These are phyloP conservation scores for Mustela nigripes DNA, from an alignment of 2,113 vertebrate species.

Conservation along the genomic window DNA sequence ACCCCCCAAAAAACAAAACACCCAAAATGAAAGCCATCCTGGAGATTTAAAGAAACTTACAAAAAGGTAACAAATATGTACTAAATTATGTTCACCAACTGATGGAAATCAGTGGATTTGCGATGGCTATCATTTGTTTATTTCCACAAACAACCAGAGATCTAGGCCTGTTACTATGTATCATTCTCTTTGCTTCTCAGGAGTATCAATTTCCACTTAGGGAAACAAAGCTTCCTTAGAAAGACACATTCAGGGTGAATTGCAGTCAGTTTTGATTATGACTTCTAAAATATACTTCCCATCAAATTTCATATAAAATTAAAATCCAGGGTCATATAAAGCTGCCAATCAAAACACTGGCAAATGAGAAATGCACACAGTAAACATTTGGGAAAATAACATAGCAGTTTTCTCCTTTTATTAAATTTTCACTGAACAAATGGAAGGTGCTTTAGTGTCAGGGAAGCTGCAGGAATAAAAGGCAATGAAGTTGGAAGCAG, in stretches of 20 bases:
- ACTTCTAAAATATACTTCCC: slow-evolving; percentile 72
- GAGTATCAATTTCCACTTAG: slow-evolving; percentile 7
- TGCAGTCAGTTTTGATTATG: slow-evolving; percentile 57
- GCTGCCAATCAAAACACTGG: slow-evolving; percentile 71
- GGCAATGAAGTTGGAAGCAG: slow-evolving; percentile 64
- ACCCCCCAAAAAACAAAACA: neutral
- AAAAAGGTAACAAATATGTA: neutral
- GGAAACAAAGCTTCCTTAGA: slow-evolving; percentile 45
- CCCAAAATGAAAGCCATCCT: neutral
- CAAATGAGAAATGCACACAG: slow-evolving; percentile 71
- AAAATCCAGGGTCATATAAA: slow-evolving; percentile 71
- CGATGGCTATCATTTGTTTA: neutral
- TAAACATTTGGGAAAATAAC: slow-evolving; percentile 80
- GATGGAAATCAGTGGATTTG: neutral
- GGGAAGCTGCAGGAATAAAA: slow-evolving; percentile 70
- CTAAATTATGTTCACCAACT: slow-evolving; percentile 14
- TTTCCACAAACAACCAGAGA: slow-evolving; percentile 6
- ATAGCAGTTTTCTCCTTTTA: slow-evolving; percentile 79
- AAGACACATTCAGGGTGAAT: neutral
- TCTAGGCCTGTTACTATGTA: neutral
- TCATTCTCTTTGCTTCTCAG: neutral
- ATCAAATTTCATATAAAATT: slow-evolving; percentile 80
- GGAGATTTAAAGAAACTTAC: neutral
- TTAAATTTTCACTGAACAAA: slow-evolving; percentile 84
- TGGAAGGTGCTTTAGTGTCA: slow-evolving; percentile 77